These are phyloP conservation scores for Apantesis nais DNA, from an alignment of 2,888 invertebrate species.

Conservation along the genomic window DNA sequence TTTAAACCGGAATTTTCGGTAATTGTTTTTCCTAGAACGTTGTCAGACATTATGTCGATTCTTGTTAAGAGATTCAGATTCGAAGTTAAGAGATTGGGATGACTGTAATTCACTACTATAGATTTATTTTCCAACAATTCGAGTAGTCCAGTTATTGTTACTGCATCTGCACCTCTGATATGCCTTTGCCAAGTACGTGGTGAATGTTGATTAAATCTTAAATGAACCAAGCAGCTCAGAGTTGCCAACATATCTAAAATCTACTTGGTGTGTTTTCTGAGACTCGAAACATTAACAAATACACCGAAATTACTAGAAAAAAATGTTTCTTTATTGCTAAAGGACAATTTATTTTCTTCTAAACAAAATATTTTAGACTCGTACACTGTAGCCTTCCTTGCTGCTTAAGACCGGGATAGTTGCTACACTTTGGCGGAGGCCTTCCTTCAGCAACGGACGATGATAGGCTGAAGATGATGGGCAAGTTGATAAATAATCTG, in stretches of 20 bases:
- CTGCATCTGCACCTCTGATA: not conserved
- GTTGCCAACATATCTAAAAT: slow-evolving; percentile 6
- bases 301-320: not conserved
- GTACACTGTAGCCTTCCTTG: no score
- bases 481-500: no score
- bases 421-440: no score
- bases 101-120: not conserved
- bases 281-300: not conserved
- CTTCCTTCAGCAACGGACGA: no score
- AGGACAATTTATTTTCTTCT: not conserved
- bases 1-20: not conserved
- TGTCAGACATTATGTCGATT: not conserved
- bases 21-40: not conserved
- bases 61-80: not conserved
- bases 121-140: not conserved
- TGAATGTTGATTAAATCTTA: slow-evolving; percentile 1
- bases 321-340: not conserved
- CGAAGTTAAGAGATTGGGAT: no score
- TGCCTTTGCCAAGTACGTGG: not conserved
- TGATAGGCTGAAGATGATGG: no score
- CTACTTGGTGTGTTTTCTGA: not conserved
- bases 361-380: no score
- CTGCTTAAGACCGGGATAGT: no score
- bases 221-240: not conserved
- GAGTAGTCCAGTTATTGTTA: not conserved